Conservation (phyloP, 2,888 invertebrate species). For the Pomacea canaliculata region DNA sequence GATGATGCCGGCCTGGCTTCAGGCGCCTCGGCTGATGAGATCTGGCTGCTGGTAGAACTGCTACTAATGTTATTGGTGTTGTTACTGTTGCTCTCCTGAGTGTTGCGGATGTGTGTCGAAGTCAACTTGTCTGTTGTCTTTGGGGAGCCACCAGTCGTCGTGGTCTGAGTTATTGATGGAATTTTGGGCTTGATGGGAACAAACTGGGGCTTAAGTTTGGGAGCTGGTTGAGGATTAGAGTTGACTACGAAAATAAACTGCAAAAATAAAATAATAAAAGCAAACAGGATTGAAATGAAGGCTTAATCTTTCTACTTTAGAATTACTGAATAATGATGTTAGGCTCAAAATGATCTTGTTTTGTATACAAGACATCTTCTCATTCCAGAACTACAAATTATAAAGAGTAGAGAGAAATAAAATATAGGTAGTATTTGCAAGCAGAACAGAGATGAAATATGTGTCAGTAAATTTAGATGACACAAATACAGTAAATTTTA, state of each 20-base stretch:
- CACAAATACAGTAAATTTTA: too few species aligned
- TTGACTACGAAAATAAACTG: constrained; percentile 8
- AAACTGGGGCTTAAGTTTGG: neutral
- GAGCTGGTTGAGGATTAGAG: neutral
- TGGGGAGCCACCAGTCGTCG: too few species aligned
- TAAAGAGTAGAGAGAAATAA: too few species aligned
- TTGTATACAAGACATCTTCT: too few species aligned
- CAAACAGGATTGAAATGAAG: too few species aligned
- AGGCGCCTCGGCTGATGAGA: neutral
- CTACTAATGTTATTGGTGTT: too few species aligned
- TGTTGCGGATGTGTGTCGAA: neutral
- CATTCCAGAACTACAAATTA: too few species aligned
- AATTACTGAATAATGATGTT: neutral
- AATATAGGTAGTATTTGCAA: too few species aligned
- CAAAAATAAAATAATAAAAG: neutral
- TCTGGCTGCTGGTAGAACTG: neutral
- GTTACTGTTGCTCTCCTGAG: neutral
- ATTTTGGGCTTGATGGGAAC: constrained; percentile 9
- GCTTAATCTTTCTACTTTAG: neutral
- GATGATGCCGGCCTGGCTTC: neutral
- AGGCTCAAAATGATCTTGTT: neutral
- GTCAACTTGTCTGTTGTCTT: too few species aligned
- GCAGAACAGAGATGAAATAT: too few species aligned
- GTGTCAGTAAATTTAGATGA: too few species aligned
- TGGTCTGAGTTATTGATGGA: neutral